phyloP scores from a whole-genome alignment of 2,888 invertebrate genomes.

The Rhagophthalmus giganteus region DNA sequence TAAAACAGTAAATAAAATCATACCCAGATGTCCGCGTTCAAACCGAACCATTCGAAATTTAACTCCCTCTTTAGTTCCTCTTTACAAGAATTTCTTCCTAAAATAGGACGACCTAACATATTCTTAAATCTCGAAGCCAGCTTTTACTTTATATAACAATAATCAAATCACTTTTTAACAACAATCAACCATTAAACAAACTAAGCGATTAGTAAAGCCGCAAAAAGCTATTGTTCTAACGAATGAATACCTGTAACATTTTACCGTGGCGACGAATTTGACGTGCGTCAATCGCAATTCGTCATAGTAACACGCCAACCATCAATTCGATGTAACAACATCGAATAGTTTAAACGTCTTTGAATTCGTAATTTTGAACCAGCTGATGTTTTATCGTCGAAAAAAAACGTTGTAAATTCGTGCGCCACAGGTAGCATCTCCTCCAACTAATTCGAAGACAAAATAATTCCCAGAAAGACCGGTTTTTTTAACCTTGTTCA shows the following conservation, averaged over 20 bases:
- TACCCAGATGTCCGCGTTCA: constrained; percentile 50
- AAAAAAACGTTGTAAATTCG: constrained; percentile 11
- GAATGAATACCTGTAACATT: too few species aligned
- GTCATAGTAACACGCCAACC: too few species aligned
- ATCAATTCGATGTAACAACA: too few species aligned
- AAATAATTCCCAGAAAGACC: constrained; percentile 19
- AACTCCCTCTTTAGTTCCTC: constrained; percentile 43
- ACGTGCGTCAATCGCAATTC: too few species aligned
- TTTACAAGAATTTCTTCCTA: constrained; percentile 15
- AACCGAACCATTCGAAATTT: constrained; percentile 44
- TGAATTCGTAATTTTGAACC: background rate
- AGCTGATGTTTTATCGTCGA: constrained; percentile 8
- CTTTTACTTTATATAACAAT: too few species aligned
- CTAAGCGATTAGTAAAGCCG: too few species aligned
- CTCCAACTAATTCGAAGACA: constrained; percentile 1
- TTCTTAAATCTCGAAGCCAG: too few species aligned
- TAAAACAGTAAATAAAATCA: constrained; percentile 30
- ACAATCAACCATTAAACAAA: too few species aligned
- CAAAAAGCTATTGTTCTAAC: too few species aligned
- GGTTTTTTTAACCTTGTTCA: constrained; percentile 22
- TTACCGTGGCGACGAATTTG: too few species aligned
- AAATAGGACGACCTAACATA: constrained; percentile 4
- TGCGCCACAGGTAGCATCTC: constrained; percentile 26
- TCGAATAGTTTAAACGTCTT: too few species aligned
- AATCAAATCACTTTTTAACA: too few species aligned